Base-by-base conservation (phyloP, 2,888 invertebrate species). In the Dermolepida albohirtum region DNA sequence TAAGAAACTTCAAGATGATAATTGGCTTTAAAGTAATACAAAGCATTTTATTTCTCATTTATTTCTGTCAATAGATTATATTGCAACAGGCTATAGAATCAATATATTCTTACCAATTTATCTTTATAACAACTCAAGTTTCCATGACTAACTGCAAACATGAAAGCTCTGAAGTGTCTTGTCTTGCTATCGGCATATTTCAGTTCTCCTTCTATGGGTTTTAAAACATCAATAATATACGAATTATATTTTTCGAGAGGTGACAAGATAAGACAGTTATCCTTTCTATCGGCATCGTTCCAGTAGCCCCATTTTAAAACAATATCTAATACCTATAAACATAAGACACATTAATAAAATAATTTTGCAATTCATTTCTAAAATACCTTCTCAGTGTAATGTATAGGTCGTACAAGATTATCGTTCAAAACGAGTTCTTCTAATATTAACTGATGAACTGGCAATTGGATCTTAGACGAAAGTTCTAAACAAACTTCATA, bases 301-400 rank as follows among this genome's bases (percentile, higher is more conserved):
- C 96, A 96, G 77, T 92, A 92, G 1, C 94, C 90, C 96, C 97
- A 96, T 62, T 92, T 87, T 0, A 92, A 84, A 0, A 92, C 91
- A 0, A 89, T 87, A 74, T 90, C 88, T 1, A 90, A 80, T 0
- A 90, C 79, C 82, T 82, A 62, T 54, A 73, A 74, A 63, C 55
- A 1, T 51, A 50, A 65, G 50, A 67, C 52, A 17, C 16, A 52
- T 43, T n/a, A 39, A 17, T 66, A 39, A n/a, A 67, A 11, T 52
- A 47, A 67, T 49, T 44, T 34, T 10, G 1, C 10, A 8, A 8
- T 43, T 66, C 54, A 52, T 34, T 63, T 11, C 1, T 55, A 14
- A 63, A 16, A 67, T 71, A 83, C 89, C 59, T 89, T 87, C 78
- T 93, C 93, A 59, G 89, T 87, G 74, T 92, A 89, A 81, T 95